Conservation (phyloP, 2,113 vertebrate genomes). For the Orthonyx spaldingii region DNA sequence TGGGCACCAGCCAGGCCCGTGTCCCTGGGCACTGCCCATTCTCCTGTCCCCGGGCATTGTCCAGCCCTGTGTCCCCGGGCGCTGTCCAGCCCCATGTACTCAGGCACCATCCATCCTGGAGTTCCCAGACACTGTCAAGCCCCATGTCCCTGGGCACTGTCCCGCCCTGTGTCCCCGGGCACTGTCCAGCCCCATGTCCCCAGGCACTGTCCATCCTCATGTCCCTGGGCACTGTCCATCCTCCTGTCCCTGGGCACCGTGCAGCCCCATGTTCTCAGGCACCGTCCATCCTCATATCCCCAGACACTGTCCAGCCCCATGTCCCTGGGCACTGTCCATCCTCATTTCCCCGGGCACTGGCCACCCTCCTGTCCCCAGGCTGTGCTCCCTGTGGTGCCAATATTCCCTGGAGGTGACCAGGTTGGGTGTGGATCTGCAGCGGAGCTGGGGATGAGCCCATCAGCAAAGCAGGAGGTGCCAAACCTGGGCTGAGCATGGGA, state of each 20-base stretch:
- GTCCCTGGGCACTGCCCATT: neutral
- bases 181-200: neutral
- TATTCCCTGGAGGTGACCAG: neutral
- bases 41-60: neutral
- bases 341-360: neutral
- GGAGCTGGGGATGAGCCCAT: neutral
- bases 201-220: neutral
- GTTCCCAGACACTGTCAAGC: too few species aligned
- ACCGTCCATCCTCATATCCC: fast-evolving
- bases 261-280: fast-evolving
- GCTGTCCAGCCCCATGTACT: fast-evolving
- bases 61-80: neutral
- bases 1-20: neutral
- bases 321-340: neutral
- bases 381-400: fast-evolving
- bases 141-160: neutral
- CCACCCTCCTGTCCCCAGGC: fast-evolving
- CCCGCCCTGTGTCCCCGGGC: neutral
- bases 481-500: neutral
- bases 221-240: neutral
- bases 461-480: neutral
- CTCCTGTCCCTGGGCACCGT: too few species aligned
- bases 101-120: fast-evolving
- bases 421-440: too few species aligned
- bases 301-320: neutral